These are phyloP conservation scores for Lacerta bilineata DNA, from an alignment of 2,797 vertebrate genomes.

Conservation along the genomic window DNA sequence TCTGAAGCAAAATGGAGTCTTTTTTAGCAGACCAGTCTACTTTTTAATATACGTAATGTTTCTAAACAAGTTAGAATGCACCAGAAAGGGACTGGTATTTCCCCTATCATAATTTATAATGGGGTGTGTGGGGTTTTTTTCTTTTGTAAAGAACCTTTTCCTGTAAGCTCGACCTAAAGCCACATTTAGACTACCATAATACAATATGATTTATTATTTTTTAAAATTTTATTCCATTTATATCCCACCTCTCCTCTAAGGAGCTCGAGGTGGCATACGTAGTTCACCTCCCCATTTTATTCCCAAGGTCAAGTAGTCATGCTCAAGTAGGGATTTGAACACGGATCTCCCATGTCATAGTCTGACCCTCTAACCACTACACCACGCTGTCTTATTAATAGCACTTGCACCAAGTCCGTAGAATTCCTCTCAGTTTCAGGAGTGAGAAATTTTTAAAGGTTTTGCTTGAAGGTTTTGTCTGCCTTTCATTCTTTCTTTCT, in stretches of 20 bases:
- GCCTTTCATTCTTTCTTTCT: neutral
- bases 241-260: too few species aligned
- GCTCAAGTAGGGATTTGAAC: too few species aligned
- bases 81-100: slow-evolving; percentile 7
- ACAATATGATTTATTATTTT: neutral
- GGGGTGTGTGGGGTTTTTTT: neutral
- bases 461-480: neutral
- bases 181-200: neutral
- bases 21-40: slow-evolving; percentile 46
- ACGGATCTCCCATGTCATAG: too few species aligned
- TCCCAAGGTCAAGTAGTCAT: too few species aligned
- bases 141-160: neutral
- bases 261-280: too few species aligned
- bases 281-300: too few species aligned
- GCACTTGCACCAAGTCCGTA: neutral
- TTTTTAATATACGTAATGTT: slow-evolving; percentile 2
- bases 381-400: too few species aligned
- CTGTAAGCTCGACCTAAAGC: neutral
- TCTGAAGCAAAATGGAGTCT: slow-evolving; percentile 21
- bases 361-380: too few species aligned
- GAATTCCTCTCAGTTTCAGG: neutral
- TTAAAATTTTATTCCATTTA: too few species aligned
- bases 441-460: neutral
- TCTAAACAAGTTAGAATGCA: slow-evolving; percentile 39
- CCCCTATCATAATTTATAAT: neutral